A percentile compares a stretch with the other conserved stretches of the same genome.
Conservation (phyloP, 2,888 invertebrate species). For the Lucinisca nassula region DNA sequence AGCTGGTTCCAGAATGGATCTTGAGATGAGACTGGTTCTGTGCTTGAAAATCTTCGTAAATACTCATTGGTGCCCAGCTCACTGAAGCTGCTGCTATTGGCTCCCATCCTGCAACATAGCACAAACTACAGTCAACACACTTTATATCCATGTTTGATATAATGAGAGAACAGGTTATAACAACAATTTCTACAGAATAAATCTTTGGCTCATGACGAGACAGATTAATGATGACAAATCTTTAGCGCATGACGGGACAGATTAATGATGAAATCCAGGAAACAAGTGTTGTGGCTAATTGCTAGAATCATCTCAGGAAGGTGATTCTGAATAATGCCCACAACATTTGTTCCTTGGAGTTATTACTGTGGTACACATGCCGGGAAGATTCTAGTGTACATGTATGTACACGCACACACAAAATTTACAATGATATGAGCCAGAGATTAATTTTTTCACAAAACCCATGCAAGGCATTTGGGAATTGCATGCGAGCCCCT, state of each 20-base stretch:
- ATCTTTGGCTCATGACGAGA: background rate
- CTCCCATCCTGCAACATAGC: slow-evolving; percentile 84
- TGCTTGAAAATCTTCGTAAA: slow-evolving; percentile 93
- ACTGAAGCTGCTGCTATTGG: slow-evolving; percentile 86
- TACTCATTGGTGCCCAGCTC: slow-evolving; percentile 94
- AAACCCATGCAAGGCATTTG: too few relatives aligned
- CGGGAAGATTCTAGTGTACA: too few relatives aligned
- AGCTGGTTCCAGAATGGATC: slow-evolving; percentile 98
- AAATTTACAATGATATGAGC: too few relatives aligned
- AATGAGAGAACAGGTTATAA: background rate
- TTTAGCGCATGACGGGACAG: background rate
- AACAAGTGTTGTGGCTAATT: too few relatives aligned
- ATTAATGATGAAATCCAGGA: too few relatives aligned
- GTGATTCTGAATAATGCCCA: too few relatives aligned
- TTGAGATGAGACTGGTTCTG: slow-evolving; percentile 94
- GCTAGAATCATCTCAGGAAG: too few relatives aligned
- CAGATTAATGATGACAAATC: background rate
- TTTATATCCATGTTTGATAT: background rate
- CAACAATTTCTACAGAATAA: background rate
- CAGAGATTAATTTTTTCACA: too few relatives aligned
- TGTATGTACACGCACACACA: too few relatives aligned
- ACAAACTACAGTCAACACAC: background rate
- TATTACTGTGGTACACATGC: too few relatives aligned
- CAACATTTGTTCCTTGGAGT: too few relatives aligned
- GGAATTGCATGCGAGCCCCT: too few relatives aligned